Evolutionary conservation across 2,888 invertebrate genomes (phyloP).

Genomic region (Bombylius major): DNA sequence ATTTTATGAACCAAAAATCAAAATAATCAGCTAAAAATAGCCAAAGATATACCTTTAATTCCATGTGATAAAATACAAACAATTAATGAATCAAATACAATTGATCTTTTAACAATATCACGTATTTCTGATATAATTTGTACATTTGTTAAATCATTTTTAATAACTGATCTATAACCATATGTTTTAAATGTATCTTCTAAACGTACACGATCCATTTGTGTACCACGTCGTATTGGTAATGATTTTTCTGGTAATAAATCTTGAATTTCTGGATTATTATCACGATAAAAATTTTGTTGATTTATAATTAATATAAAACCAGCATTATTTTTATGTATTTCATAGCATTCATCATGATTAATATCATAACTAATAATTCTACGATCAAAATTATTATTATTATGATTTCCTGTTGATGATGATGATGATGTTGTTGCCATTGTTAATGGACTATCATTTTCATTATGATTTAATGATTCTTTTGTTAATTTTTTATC

Average conservation of each 20-base stretch:
- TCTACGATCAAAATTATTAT: not conserved
- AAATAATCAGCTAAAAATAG: too few species aligned
- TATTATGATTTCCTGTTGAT: not conserved
- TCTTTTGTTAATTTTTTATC: not conserved
- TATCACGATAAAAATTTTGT: conserved; percentile 21
- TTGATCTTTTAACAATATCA: conserved; percentile 21
- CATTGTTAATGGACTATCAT: not conserved
- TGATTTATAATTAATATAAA: conserved; percentile 32
- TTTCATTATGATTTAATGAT: conserved; percentile 4
- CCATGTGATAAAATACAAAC: conserved; percentile 34
- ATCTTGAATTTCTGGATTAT: conserved; percentile 19
- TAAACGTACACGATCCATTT: conserved; percentile 23
- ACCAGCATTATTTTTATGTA: conserved; percentile 24
- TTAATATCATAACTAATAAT: not conserved
- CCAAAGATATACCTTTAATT: conserved; percentile 24
- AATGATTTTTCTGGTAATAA: conserved; percentile 19
- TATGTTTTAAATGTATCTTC: conserved; percentile 22
- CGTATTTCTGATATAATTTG: conserved; percentile 23
- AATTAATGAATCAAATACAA: conserved; percentile 27
- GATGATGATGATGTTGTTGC: not conserved
- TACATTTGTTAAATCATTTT: conserved; percentile 23
- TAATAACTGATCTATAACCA: conserved; percentile 23
- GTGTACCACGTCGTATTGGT: conserved; percentile 25
- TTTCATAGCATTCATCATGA: conserved; percentile 15
- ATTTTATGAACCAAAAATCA: too few species aligned